These are phyloP conservation scores for Eupithecia centaureata DNA, from an alignment of 2,888 invertebrate genomes.

Conservation along the genomic window DNA sequence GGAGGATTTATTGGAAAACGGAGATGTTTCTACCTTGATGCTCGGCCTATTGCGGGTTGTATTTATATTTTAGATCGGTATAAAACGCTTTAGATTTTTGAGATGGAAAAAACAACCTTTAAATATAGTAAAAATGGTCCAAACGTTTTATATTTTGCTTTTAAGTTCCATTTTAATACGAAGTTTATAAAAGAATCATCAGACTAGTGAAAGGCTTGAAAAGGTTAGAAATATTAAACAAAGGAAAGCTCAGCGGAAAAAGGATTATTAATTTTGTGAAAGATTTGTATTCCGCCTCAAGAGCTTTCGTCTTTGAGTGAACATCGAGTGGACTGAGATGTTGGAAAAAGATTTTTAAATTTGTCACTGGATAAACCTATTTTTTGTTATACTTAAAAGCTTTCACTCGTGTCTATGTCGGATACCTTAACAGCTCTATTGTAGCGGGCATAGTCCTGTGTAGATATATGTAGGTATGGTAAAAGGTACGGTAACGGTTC, in stretches of 20 bases:
- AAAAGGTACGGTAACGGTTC: background rate
- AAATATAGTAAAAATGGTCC: background rate
- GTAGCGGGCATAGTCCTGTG: no score
- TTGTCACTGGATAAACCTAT: background rate
- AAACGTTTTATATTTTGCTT: background rate
- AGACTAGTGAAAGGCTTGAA: background rate
- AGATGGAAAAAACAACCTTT: background rate
- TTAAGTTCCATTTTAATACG: background rate
- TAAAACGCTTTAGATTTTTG: background rate
- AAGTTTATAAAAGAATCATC: background rate
- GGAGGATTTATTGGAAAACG: background rate
- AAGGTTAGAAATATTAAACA: slow-evolving; percentile 3
- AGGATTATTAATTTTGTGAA: slow-evolving; percentile 12
- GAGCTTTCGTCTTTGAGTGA: slow-evolving; percentile 8
- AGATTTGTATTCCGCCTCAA: slow-evolving; percentile 14
- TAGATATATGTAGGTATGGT: no score
- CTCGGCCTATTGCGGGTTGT: background rate
- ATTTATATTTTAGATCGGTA: no score
- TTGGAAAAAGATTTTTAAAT: background rate
- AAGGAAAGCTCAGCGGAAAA: slow-evolving; percentile 8
- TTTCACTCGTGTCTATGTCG: background rate
- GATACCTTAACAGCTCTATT: background rate
- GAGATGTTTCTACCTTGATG: background rate
- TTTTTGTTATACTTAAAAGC: no score
- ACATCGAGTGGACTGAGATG: slow-evolving; percentile 2